A percentile compares a stretch with the other conserved stretches of the same genome.
Evolutionary conservation across 2,113 vertebrate species (phyloP).

Genomic region (Amphiprion ocellaris): DNA sequence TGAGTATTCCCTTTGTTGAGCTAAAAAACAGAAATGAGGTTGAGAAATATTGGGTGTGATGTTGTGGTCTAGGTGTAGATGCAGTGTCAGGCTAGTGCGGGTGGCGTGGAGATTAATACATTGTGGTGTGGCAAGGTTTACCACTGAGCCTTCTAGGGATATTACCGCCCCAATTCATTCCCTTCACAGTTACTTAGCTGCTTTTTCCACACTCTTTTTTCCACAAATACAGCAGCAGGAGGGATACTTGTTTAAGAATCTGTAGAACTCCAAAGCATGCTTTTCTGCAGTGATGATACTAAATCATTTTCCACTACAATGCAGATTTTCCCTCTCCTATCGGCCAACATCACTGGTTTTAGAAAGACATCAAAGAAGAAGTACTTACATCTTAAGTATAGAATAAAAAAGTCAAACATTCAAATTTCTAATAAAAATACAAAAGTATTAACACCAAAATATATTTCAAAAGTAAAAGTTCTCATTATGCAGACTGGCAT

Average conservation of each 20-base stretch:
- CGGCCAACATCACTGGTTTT: no score
- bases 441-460: no score
- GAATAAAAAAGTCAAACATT: no score
- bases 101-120: slow-evolving; percentile 11
- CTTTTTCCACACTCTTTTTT: background rate
- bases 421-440: no score
- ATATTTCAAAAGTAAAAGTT: no score
- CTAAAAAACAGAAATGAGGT: background rate
- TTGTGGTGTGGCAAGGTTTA: slow-evolving; percentile 2
- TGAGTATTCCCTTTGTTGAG: background rate
- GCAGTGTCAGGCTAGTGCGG: slow-evolving; percentile 20
- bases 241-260: slow-evolving; percentile 1
- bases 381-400: no score
- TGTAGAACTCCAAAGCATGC: background rate
- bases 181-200: background rate
- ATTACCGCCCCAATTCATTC: background rate
- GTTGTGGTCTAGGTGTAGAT: background rate
- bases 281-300: no score
- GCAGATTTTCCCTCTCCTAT: no score
- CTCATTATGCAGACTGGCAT: no score
- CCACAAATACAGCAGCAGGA: background rate
- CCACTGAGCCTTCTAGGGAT: slow-evolving; percentile 1
- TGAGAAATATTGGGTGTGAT: background rate
- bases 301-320: no score
- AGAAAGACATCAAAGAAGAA: no score